Percentiles rank a stretch among this genome's conserved stretches.
These are phyloP conservation scores for Malurus alboscapulatus DNA, from an alignment of 2,113 vertebrate genomes.

Conservation along the genomic window DNA sequence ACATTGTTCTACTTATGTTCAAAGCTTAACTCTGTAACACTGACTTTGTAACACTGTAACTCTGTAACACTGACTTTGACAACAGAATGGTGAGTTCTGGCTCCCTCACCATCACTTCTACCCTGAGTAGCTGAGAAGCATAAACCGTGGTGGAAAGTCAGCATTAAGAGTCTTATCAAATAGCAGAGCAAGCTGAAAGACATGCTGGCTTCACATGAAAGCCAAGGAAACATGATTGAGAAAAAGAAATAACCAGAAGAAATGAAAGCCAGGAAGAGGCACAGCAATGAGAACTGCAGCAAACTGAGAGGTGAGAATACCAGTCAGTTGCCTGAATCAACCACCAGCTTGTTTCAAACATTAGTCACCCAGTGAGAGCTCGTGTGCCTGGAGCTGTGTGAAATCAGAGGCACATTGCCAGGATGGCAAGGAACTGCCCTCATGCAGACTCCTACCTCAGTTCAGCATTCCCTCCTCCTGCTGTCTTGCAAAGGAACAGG, in stretches of 20 bases:
- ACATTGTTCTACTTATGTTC: neutral
- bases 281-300: neutral
- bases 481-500: neutral
- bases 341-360: slow-evolving; percentile 17
- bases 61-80: neutral
- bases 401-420: slow-evolving; percentile 13
- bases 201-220: neutral
- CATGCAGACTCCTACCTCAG: neutral
- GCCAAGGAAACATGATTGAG: neutral
- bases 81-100: neutral
- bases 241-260: neutral
- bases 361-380: neutral
- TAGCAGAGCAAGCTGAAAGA: neutral
- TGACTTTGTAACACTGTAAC: neutral
- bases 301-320: neutral
- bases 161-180: neutral
- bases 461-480: neutral
- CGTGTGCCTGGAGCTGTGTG: neutral
- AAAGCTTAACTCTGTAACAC: neutral
- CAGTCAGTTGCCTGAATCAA: neutral
- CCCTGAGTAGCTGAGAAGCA: neutral
- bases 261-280: neutral
- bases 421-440: neutral
- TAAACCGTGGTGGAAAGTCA: neutral
- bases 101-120: neutral